Base-by-base conservation (phyloP, 2,888 invertebrate genomes). In the Euzetes globulus region DNA sequence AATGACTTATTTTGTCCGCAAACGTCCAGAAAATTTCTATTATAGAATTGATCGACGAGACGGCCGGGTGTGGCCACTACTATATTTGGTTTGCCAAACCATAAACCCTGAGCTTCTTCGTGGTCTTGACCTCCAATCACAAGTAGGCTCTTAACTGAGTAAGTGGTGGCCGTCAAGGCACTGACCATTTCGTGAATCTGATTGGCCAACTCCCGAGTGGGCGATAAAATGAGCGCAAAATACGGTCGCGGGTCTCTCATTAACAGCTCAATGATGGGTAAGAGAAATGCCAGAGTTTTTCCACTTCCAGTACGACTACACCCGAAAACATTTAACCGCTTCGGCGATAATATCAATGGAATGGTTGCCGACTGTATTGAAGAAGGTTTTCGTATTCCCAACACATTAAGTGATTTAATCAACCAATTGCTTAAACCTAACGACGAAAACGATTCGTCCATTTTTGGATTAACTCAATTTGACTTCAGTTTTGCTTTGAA, bases 271-370 rank as follows among this genome's bases (percentile, higher is more conserved):
- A 98, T 82, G 80, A 98, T 93, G 0, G 97, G 97, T 73, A 98
- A 83, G 0, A 94, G 96, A 86, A 99, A 99, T 0, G 98, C 95
- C 80, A 98, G 88, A 0, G 99, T 99, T 86, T 99, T 99, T 1
- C 98, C 98, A 74, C 95, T 96, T 17, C 98, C 98, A 11, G 98
- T 99, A 83, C 97, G 95, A 0, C 97, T 95, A 79, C 94, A 94
- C 11, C 95, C 98, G 77, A 99, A 91, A 79, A 94, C 94, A 84
- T 97, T 93, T 79, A 87, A 85, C 0, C 94, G 94, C 65, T 75
- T 75, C 17, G 50, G 33, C 13, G 72, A 72, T 19, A 76, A 45
- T 41, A 76, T 72, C 7, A 60, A 15, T 4, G 76, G 75, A 19
- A 76, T 75, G 11, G 71, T 65, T 41, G 63, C 70, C 4, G 52